Evolutionary conservation across 2,888 invertebrate species (phyloP).

Genomic region (Aproaerema taeniolella): DNA sequence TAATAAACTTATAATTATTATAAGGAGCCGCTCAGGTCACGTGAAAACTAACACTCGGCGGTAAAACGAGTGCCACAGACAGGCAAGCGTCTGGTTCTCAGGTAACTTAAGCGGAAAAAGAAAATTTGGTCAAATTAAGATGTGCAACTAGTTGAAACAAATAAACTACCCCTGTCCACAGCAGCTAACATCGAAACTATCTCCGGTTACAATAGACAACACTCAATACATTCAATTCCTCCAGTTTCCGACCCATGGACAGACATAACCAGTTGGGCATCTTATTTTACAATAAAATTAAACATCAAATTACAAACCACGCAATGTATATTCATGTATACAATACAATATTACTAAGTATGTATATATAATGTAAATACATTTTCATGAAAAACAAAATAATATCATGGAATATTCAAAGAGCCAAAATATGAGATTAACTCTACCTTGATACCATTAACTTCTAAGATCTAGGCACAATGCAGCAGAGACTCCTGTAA

Average conservation of each 20-base stretch:
- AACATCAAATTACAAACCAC: constrained; percentile 75
- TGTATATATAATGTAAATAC: constrained; percentile 77
- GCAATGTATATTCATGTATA: constrained; percentile 76
- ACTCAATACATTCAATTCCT: constrained; percentile 52
- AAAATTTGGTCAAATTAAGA: constrained; percentile 70
- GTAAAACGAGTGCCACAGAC: constrained; percentile 45
- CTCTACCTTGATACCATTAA: constrained; percentile 77
- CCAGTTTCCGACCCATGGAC: constrained; percentile 45
- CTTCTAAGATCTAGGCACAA: constrained; percentile 79
- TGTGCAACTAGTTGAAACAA: constrained; percentile 63
- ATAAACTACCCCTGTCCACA: constrained; percentile 49
- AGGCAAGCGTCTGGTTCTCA: constrained; percentile 53
- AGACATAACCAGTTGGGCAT: constrained; percentile 64
- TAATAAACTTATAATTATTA: constrained; percentile 69
- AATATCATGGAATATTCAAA: constrained; percentile 78
- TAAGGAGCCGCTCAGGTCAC: constrained; percentile 58
- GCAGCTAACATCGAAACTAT: constrained; percentile 33
- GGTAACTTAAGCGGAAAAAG: constrained; percentile 54
- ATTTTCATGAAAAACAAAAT: constrained; percentile 75
- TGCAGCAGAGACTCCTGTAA: constrained; percentile 78
- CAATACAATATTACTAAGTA: constrained; percentile 75
- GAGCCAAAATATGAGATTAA: constrained; percentile 78
- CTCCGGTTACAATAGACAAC: constrained; percentile 33
- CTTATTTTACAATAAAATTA: constrained; percentile 71
- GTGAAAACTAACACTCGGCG: constrained; percentile 54